These are phyloP conservation scores for Fopius arisanus DNA, from an alignment of 1,140 invertebrate species.

Conservation along the genomic window DNA sequence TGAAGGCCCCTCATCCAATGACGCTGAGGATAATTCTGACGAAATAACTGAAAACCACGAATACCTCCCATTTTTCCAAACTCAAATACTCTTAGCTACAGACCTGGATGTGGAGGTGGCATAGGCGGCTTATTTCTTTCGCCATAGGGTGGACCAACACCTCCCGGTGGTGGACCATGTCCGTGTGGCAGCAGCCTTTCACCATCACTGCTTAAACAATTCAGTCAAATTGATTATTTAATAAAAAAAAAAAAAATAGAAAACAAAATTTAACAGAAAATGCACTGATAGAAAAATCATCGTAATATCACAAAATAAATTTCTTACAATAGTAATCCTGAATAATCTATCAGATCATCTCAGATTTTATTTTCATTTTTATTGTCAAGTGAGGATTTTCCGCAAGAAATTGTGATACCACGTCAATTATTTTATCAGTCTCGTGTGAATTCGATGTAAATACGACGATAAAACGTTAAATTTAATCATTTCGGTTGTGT, in stretches of 20 bases:
- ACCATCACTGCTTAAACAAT: slow-evolving; percentile 65
- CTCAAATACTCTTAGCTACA: slow-evolving; percentile 64
- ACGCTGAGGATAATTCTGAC: neutral
- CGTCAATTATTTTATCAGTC: no score
- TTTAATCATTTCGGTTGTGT: slow-evolving; percentile 37
- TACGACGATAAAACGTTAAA: neutral
- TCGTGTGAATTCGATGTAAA: no score
- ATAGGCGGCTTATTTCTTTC: slow-evolving; percentile 63
- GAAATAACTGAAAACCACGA: slow-evolving; percentile 40
- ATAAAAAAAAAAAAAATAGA: slow-evolving; percentile 16
- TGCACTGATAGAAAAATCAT: no score
- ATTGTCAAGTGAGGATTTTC: no score
- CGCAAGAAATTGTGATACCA: no score
- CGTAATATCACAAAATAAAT: no score
- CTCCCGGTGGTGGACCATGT: slow-evolving; percentile 51
- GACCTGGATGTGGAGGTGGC: slow-evolving; percentile 63
- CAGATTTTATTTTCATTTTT: no score
- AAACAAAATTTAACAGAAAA: no score
- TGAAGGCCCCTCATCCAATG: neutral
- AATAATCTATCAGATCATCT: no score
- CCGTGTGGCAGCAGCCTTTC: slow-evolving; percentile 58
- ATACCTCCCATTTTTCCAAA: slow-evolving; percentile 48
- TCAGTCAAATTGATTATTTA: slow-evolving; percentile 55
- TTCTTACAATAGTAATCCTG: no score
- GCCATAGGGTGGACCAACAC: slow-evolving; percentile 51